These are phyloP conservation scores for Melikaiella ostensackeni DNA, from an alignment of 2,888 invertebrate species.

Conservation along the genomic window DNA sequence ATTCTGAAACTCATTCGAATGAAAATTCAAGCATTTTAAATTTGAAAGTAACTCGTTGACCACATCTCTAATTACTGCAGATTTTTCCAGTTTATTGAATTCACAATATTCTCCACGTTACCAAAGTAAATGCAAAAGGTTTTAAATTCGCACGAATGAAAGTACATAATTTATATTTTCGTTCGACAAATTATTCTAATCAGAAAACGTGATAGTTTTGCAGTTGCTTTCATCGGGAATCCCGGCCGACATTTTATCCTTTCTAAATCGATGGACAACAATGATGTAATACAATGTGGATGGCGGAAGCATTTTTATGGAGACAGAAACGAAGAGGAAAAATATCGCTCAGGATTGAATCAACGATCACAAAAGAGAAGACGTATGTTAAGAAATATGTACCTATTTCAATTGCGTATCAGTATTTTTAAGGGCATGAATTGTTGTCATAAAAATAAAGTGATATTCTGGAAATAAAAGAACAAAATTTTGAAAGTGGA, in stretches of 20 bases:
- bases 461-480: background rate
- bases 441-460: conserved; percentile 14
- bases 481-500: background rate
- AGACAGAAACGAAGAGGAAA: conserved; percentile 42
- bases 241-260: conserved; percentile 27
- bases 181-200: background rate
- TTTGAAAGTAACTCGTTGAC: background rate
- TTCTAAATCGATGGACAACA: conserved; percentile 7
- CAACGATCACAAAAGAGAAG: conserved; percentile 2
- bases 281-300: conserved; percentile 39
- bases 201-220: conserved; percentile 6
- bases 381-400: conserved; percentile 7
- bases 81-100: background rate
- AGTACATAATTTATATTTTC: background rate
- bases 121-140: background rate
- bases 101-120: background rate
- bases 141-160: background rate
- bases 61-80: background rate
- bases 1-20: conserved; percentile 1
- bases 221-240: conserved; percentile 18
- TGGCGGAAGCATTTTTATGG: conserved; percentile 37
- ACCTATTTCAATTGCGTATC: conserved; percentile 1
- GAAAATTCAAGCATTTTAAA: background rate
- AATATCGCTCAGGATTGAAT: conserved; percentile 24
- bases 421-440: conserved; percentile 14